A percentile compares a stretch with the other conserved stretches of the same genome.
Evolutionary conservation across 2,797 vertebrate species (phyloP).

Genomic region (Rhabdomys pumilio): DNA sequence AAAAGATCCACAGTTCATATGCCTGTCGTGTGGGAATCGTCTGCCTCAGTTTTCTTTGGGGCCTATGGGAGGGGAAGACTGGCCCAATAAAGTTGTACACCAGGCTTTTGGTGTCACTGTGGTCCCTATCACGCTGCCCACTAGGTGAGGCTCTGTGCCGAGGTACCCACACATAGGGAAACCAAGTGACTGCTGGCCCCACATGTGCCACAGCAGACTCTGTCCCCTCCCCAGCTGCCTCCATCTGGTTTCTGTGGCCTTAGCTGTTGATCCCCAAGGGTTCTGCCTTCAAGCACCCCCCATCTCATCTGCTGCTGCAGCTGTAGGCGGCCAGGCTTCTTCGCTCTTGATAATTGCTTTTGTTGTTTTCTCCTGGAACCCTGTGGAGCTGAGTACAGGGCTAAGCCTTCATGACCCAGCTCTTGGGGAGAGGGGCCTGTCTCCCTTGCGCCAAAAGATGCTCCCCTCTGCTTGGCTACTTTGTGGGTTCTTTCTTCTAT

Average conservation of each 20-base stretch:
- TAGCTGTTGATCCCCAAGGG: background rate
- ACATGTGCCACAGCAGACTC: accelerated
- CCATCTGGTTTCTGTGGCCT: background rate
- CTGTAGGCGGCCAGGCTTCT: background rate
- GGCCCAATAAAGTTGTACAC: background rate
- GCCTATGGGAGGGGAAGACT: too few relatives aligned
- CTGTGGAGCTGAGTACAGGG: background rate
- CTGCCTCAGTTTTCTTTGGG: background rate
- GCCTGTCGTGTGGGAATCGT: background rate
- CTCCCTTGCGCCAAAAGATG: background rate
- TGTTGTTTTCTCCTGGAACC: background rate
- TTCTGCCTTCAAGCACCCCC: background rate
- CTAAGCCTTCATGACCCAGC: background rate
- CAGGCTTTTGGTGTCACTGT: background rate
- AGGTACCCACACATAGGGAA: background rate
- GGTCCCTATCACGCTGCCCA: background rate
- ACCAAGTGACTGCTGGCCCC: background rate
- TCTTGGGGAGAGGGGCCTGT: background rate
- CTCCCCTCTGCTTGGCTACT: background rate
- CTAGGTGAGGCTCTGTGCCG: background rate
- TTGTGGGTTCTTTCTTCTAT: background rate
- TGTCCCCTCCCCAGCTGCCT: background rate
- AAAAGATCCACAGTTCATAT: too few relatives aligned
- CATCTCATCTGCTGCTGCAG: background rate
- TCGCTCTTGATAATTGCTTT: background rate